Evolutionary conservation across 2,888 invertebrate species (phyloP).

Genomic region (Graphium colonna): DNA sequence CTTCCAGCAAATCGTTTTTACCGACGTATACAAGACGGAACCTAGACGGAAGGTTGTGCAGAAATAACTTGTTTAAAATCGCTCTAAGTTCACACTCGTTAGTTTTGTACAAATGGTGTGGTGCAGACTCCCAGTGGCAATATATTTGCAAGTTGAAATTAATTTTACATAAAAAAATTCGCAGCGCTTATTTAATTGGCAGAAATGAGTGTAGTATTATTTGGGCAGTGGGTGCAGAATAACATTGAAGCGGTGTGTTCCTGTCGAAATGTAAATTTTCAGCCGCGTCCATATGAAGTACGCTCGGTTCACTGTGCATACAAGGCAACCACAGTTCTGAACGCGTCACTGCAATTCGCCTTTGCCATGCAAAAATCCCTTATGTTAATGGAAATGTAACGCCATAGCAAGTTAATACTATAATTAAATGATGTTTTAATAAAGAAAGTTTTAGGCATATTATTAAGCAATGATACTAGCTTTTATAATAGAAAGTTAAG

Average conservation of each 20-base stretch:
- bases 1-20: no score
- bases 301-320: not conserved
- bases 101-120: no score
- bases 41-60: no score
- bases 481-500: no score
- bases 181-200: not conserved
- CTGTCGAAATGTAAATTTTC: constrained; percentile 8
- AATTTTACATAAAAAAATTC: no score
- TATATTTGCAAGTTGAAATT: no score
- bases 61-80: no score
- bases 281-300: not conserved
- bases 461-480: no score
- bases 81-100: no score
- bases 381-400: constrained; percentile 1
- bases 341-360: constrained; percentile 8
- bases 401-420: not conserved
- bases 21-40: no score
- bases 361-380: constrained; percentile 11
- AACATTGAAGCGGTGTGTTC: not conserved
- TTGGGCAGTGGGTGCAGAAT: not conserved
- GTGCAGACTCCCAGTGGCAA: no score
- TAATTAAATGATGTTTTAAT: not conserved
- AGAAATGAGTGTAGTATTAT: constrained; percentile 4
- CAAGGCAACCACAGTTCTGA: not conserved
- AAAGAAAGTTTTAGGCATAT: not conserved